Percentiles rank a stretch among this genome's conserved stretches.
phyloP scores from a whole-genome alignment of 1,140 invertebrate genomes.

The Drosophila erecta region DNA sequence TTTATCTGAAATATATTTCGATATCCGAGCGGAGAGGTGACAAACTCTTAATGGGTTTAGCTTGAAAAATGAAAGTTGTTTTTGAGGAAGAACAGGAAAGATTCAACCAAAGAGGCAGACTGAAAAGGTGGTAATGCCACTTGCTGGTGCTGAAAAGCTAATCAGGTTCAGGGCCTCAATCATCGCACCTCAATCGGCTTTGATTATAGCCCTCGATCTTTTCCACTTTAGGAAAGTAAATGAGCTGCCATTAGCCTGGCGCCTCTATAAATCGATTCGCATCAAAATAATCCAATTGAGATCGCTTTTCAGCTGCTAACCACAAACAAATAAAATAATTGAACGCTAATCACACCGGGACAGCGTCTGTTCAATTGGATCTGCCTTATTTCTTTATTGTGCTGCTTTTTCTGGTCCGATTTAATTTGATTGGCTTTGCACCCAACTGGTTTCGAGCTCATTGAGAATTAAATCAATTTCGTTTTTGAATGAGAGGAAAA shows the following conservation, averaged over 20 bases:
- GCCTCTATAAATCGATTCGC: conserved; percentile 44
- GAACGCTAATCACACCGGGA: conserved; percentile 53
- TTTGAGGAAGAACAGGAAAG: conserved; percentile 19
- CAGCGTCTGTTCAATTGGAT: conserved; percentile 12
- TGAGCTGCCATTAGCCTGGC: conserved; percentile 48
- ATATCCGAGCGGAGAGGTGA: conserved; percentile 37
- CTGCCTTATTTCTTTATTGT: conserved; percentile 24
- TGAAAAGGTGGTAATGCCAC: conserved; percentile 5
- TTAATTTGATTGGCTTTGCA: conserved; percentile 43
- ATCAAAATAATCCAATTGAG: conserved; percentile 41
- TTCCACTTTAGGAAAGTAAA: conserved; percentile 37
- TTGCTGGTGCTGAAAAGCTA: conserved; percentile 29
- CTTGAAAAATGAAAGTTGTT: conserved; percentile 62
- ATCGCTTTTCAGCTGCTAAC: conserved; percentile 42
- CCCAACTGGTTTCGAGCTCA: conserved; percentile 23
- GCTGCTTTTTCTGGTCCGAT: conserved; percentile 8
- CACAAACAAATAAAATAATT: conserved; percentile 63
- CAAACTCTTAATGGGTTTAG: conserved; percentile 53
- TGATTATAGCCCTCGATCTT: conserved; percentile 22
- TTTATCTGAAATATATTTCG: conserved; percentile 56
- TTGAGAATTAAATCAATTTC: conserved; percentile 59
- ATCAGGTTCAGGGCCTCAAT: conserved; percentile 42
- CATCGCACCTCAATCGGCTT: conserved; percentile 37
- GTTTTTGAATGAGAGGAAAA: conserved; percentile 38
- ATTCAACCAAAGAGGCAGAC: background rate